Evolutionary conservation across 2,797 vertebrate species (phyloP), one percentile per base, ranked within the genome.

Genomic region (Pseudomugil tenellus): DNA sequence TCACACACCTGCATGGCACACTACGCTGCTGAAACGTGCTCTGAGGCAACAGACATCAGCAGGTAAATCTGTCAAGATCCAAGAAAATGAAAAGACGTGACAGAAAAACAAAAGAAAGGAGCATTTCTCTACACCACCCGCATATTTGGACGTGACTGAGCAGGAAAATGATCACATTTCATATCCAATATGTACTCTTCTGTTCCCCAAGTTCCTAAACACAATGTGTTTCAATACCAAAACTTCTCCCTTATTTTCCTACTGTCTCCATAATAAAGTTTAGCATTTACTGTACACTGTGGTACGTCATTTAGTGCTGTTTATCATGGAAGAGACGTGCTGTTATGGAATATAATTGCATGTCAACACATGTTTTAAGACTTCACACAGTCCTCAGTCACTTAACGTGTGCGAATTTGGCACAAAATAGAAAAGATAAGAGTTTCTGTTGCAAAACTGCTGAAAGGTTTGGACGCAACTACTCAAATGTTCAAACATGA

Each of bases 51-150:
- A 68, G 69, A 76, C 61, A 72, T 74, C 67, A 52, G 76, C 10
- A 68, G 71, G 74, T 72, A 32, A 75, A 70, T 0, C 25, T 37
- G 13, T 37, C 35, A 37, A 37, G 35, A 37, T 65, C 67, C 58
- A 60, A 23, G 64, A 59, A 77, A 76, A 78, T 72, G 69, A 69
- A 46, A 78, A 74, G 61, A 81, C 83, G 72, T 43, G 4, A 28
- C 49, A 46, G 32, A 58, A 67, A 80, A 48, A 48, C n/a, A 48
- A 48, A 31, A 43, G 69, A 2, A 69, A 61, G 5, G 35, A 9
- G 31, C 11, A 69, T 31, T 57, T 57, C 37, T 9, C 49, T 34
- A 58, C 17, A 37, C 16, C 10, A 9, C 52, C 49, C 17, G 35
- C n/a, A 39, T 7, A 8, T 43, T 14, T 17, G 59, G 63, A 80